Evolutionary conservation across 2,888 invertebrate species (phyloP), one percentile per base, ranked within the genome.

Genomic region (Hanleya hanleyi): DNA sequence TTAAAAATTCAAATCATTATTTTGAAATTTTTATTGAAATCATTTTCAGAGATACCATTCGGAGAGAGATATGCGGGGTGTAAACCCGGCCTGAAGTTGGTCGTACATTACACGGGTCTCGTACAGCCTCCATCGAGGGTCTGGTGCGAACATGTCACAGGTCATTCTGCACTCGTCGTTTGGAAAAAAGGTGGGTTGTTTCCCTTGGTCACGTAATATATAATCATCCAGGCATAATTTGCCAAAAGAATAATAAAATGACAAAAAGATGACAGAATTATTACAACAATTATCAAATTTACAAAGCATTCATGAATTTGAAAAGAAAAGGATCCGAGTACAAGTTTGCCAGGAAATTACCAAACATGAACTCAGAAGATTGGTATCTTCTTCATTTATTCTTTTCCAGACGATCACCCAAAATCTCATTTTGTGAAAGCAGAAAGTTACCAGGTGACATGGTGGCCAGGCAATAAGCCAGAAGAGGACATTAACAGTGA

Each of bases 161-260:
- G 90, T n/a, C 89, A 90, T 77, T 89, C 90, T 0, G 90, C 90
- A 4, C 83, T 90, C n/a, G 84, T 91, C 62, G 88, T 87, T 67
- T 91, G 90, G 90, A 87, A 80, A 50, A 86, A 81, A 85, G 84
- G 90, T 90, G 79, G 76, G 83, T n/a, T n/a, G n/a, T n/a, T n/a
- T n/a, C n/a, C n/a, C n/a, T n/a, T n/a, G n/a, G n/a, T n/a, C n/a
- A n/a, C n/a, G n/a, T n/a, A n/a, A n/a, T n/a, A n/a, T n/a, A n/a
- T n/a, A n/a, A n/a, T n/a, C n/a, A n/a, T n/a, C n/a, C n/a, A n/a
- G n/a, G n/a, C n/a, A n/a, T n/a, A n/a, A n/a, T n/a, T n/a, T n/a
- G n/a, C n/a, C n/a, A n/a, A n/a, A n/a, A n/a, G n/a, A n/a, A n/a
- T n/a, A n/a, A n/a, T n/a, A n/a, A n/a, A n/a, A n/a, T n/a, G n/a